These are phyloP conservation scores for Momotus momota DNA, from an alignment of 2,797 vertebrate genomes.

Conservation along the genomic window DNA sequence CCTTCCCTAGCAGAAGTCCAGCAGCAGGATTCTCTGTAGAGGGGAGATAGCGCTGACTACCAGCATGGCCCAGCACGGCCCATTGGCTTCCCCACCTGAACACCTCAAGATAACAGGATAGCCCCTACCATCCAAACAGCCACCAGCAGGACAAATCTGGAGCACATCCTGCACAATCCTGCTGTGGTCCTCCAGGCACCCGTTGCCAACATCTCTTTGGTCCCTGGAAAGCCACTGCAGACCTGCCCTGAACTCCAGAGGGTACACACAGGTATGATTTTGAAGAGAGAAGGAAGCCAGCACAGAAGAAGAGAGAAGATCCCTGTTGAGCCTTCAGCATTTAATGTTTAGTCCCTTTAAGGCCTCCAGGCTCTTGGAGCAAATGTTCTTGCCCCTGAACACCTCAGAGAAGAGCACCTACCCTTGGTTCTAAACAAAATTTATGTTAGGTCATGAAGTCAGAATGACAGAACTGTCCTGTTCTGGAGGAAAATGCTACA, in stretches of 20 bases:
- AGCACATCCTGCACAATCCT: background rate
- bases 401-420: background rate
- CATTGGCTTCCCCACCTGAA: background rate
- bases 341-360: background rate
- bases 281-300: background rate
- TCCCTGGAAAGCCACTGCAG: background rate
- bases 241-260: background rate
- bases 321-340: background rate
- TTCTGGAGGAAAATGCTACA: background rate
- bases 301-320: background rate
- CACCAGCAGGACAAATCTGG: background rate
- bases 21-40: background rate
- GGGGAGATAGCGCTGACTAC: background rate
- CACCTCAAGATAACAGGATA: background rate
- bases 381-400: background rate
- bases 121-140: background rate
- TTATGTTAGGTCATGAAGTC: background rate
- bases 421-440: background rate
- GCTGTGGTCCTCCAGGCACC: background rate
- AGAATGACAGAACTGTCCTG: background rate
- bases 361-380: background rate
- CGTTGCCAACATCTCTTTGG: background rate
- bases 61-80: background rate
- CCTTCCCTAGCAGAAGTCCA: background rate
- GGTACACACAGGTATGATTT: background rate